These are phyloP conservation scores for Proctacanthus coquilletti DNA, from an alignment of 1,140 invertebrate species.

Conservation along the genomic window DNA sequence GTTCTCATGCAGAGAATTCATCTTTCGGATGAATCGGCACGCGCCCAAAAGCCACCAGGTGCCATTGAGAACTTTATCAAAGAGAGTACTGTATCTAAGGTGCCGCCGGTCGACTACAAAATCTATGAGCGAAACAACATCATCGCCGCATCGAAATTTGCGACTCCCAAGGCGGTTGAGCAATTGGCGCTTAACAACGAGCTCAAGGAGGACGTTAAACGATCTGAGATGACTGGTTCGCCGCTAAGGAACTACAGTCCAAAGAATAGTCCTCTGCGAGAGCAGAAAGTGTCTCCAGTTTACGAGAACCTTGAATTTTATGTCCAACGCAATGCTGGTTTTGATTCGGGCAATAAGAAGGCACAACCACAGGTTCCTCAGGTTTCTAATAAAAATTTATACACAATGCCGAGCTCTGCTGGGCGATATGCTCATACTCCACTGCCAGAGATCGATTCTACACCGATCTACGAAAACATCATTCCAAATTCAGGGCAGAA, in stretches of 20 bases:
- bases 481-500: conserved; percentile 36
- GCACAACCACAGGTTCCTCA: conserved; percentile 32
- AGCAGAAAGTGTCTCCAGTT: conserved; percentile 39
- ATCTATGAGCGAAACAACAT: conserved; percentile 42
- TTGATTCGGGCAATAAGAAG: conserved; percentile 24
- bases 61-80: too few species aligned
- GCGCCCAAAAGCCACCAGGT: background rate
- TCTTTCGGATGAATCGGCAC: background rate
- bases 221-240: background rate
- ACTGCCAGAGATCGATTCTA: conserved; percentile 18
- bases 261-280: conserved; percentile 13
- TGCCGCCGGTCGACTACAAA: conserved; percentile 36
- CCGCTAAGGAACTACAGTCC: background rate
- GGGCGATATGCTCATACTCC: conserved; percentile 26
- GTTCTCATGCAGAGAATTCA: too few species aligned
- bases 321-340: too few species aligned
- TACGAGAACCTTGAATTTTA: conserved; percentile 74
- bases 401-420: conserved; percentile 15
- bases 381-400: conserved; percentile 14
- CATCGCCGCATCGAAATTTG: conserved; percentile 58
- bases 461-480: conserved; percentile 57
- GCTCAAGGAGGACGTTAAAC: conserved; percentile 9
- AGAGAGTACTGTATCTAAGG: too few species aligned
- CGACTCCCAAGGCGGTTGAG: conserved; percentile 56
- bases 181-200: conserved; percentile 24